Base-by-base conservation (phyloP, 2,797 vertebrate species). In the Oreortyx pictus region DNA sequence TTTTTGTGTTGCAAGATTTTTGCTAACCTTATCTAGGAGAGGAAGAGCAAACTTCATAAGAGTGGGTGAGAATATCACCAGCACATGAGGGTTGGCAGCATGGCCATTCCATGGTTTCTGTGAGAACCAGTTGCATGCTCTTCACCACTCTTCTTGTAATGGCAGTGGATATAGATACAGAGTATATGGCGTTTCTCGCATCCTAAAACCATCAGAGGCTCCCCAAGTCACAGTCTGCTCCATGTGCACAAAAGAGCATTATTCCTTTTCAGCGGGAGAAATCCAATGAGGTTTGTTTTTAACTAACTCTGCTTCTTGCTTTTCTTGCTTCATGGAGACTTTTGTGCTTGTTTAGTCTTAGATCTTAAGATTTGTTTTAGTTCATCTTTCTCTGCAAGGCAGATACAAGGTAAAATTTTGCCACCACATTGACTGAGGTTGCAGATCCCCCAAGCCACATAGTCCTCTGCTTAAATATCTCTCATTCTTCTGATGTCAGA, bases 281-380 rank as follows among this genome's bases (percentile, higher is more conserved):
- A 2, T 22, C 7, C 20, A 41, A 13, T 43, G 19, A 47, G 0
- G 0, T 24, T 18, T 67, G 8, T 52, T 60, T 41, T 85, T 41
- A 47, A 52, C 19, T 68, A 10, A 14, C 7, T 59, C 8, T 59
- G 18, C 18, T 64, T 27, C n/a, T 20, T 41, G 5, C 61, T 76
- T 47, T 64, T 27, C n/a, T 17, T 41, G 5, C 61, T 82, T 54
- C 33, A 31, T 47, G 31, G 31, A 82, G 82, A 22, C 3, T 3
- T 10, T 65, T 56, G 29, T 2, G 6, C 50, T 16, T 60, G 13
- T 71, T 83, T 59, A 9, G 1, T 22, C 6, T 44, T 1, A 86
- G 37, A 47, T 7, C 3, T 64, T 44, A 35, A 49, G n/a, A 67
- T 1, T 2, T 70, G 10, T 16, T 59, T 25, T 52, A 2, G 0